These are phyloP conservation scores for Sphyrna mokarran DNA, from an alignment of 2,113 vertebrate genomes.

Conservation along the genomic window DNA sequence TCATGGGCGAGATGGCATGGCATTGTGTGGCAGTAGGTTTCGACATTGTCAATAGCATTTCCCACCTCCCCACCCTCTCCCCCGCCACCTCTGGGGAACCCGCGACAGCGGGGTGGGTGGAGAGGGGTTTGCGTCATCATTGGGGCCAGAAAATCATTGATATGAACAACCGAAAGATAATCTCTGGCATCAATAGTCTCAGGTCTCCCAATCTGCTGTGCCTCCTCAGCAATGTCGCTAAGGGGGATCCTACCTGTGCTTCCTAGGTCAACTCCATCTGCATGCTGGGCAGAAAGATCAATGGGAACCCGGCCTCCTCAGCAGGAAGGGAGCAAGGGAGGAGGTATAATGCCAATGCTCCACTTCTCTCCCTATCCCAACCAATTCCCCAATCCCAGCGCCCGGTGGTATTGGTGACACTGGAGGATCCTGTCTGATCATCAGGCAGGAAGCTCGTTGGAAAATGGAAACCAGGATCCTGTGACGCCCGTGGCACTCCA, in stretches of 20 bases:
- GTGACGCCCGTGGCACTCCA: not conserved
- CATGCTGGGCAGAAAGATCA: not conserved
- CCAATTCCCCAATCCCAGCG: not conserved
- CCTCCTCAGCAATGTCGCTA: not conserved
- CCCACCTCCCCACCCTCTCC: too few species aligned
- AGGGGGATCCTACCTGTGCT: not conserved
- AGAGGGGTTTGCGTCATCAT: too few species aligned
- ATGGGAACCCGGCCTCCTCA: not conserved
- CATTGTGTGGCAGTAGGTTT: too few species aligned
- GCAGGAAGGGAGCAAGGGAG: not conserved
- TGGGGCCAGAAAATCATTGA: too few species aligned
- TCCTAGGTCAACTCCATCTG: not conserved
- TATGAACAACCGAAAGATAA: too few species aligned
- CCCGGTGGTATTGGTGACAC: not conserved
- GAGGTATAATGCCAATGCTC: not conserved
- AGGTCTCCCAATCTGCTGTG: not conserved
- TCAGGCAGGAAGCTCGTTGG: not conserved
- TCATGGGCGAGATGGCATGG: too few species aligned
- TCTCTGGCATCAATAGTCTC: not conserved
- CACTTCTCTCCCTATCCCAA: not conserved
- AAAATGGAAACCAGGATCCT: not conserved
- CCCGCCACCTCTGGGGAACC: too few species aligned
- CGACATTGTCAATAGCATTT: too few species aligned
- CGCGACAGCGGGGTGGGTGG: too few species aligned
- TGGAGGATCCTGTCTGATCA: not conserved